Percentiles rank a stretch among this genome's conserved stretches.
These are phyloP conservation scores for Enteromius paludinosus DNA, from an alignment of 2,797 vertebrate species.

Conservation along the genomic window DNA sequence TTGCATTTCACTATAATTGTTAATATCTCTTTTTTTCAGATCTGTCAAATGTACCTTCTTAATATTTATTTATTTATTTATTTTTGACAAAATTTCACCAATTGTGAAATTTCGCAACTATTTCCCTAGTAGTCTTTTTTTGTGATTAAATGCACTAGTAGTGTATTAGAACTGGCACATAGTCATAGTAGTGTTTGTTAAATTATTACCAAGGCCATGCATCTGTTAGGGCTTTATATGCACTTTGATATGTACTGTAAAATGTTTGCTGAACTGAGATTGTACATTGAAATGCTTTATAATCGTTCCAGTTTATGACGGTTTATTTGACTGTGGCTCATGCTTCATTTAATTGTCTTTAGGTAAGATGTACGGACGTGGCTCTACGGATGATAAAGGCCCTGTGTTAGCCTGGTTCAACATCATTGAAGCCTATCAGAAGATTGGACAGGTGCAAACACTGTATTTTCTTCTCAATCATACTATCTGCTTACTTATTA, in stretches of 20 bases:
- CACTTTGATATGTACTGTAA: background rate
- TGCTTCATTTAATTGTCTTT: slow-evolving; percentile 23
- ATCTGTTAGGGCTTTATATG: background rate
- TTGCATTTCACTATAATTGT: background rate
- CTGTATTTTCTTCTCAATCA: background rate
- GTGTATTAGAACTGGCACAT: background rate
- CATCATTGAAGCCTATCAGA: slow-evolving; percentile 92
- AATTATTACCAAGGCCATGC: background rate
- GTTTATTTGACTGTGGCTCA: slow-evolving; percentile 5
- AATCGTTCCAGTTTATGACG: background rate
- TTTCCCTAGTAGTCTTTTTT: background rate
- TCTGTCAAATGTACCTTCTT: background rate
- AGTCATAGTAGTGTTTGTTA: background rate
- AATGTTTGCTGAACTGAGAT: background rate
- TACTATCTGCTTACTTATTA: slow-evolving; percentile 30
- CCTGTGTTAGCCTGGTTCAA: slow-evolving; percentile 97
- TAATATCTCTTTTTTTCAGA: background rate
- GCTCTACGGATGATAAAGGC: slow-evolving; percentile 96
- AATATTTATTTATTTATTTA: too few relatives aligned
- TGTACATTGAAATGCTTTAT: background rate
- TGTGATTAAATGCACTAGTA: background rate
- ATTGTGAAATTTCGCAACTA: background rate
- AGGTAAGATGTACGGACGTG: slow-evolving; percentile 94
- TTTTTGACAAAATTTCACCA: background rate
- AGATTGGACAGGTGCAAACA: slow-evolving; percentile 84